Conservation (phyloP, 1,140 invertebrate genomes). For the Bombus difficillimus region DNA sequence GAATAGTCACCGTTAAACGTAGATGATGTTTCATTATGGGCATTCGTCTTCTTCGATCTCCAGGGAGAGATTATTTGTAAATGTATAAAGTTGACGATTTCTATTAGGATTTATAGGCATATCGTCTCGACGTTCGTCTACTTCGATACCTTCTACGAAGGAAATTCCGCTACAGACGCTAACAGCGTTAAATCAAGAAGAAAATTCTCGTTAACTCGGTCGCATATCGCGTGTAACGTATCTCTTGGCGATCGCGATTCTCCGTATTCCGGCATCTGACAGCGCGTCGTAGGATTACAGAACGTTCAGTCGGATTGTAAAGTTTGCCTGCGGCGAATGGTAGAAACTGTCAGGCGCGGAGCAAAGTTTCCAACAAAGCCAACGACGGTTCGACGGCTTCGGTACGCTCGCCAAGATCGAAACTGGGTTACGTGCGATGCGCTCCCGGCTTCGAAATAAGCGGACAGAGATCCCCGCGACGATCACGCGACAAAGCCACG, state of each 20-base stretch:
- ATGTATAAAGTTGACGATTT: too few relatives aligned
- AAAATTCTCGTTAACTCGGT: neutral
- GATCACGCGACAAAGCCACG: conserved; percentile 38
- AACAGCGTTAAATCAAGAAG: too few relatives aligned
- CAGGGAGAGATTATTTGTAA: neutral
- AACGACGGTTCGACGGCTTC: conserved; percentile 18
- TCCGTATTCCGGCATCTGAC: neutral
- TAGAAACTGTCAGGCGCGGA: neutral
- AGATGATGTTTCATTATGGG: neutral
- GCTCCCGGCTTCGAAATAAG: conserved; percentile 24
- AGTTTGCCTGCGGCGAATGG: neutral
- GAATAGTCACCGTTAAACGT: neutral
- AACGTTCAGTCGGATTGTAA: neutral
- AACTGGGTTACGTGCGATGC: conserved; percentile 59
- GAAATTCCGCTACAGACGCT: too few relatives aligned
- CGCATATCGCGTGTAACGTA: too few relatives aligned
- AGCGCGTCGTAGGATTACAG: neutral
- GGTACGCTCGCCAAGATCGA: conserved; percentile 30
- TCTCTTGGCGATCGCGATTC: neutral
- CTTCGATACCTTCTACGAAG: too few relatives aligned
- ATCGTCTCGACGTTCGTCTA: too few relatives aligned
- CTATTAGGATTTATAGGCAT: too few relatives aligned
- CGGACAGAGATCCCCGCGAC: neutral
- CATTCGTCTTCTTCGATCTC: neutral
- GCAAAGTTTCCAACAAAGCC: conserved; percentile 43